Evolutionary conservation across 92 coral and sea anemone genomes (phyloP), one percentile per base, ranked within the genome.

Genomic region (Scolanthus callimorphus): DNA sequence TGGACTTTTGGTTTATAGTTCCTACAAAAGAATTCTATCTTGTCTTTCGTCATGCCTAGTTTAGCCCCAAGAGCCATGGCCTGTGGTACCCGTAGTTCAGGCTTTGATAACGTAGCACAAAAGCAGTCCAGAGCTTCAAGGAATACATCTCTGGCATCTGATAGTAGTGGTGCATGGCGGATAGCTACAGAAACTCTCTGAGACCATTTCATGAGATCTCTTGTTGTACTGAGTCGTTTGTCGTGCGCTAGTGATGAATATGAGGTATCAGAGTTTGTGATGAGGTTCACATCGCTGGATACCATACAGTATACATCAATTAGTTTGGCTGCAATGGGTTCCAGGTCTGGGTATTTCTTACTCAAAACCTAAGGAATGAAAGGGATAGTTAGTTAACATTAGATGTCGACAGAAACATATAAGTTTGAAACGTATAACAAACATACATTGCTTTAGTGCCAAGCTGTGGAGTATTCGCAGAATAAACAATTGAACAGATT

Each of bases 71-170:
- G 64, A n/a, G 84, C 90, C 55, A 80, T 55, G 11, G 81, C 92
- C 39, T 85, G 62, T 24, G 67, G 50, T 26, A 60, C 52, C 34
- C 86, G 69, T 27, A 63, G 78, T 41, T 80, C 84, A 11, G 52
- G 57, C 27, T 91, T 88, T 44, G 96, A 61, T 49, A 91, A 59
- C 2, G 89, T 72, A 20, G 97, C 96, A 52, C 85, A 76, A 62
- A 91, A 91, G 46, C 97, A 91, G 65, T 91, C 97, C 31, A 78
- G 95, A 1, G 97, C 97, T 68, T 91, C 97, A 21, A 79, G 82
- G 55, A 91, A 91, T 8, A 87, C 84, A 67, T 91, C 97, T 31
- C 77, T 81, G 12, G 85, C 69, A 62, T 65, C 82, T 19, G 78
- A 58, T 47, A 78, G 29, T 4, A 76, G 56, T 39, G 85, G 85